Evolutionary conservation across 2,888 invertebrate genomes (phyloP), one percentile per base, ranked within the genome.

Genomic region (Miltochrista miniata): DNA sequence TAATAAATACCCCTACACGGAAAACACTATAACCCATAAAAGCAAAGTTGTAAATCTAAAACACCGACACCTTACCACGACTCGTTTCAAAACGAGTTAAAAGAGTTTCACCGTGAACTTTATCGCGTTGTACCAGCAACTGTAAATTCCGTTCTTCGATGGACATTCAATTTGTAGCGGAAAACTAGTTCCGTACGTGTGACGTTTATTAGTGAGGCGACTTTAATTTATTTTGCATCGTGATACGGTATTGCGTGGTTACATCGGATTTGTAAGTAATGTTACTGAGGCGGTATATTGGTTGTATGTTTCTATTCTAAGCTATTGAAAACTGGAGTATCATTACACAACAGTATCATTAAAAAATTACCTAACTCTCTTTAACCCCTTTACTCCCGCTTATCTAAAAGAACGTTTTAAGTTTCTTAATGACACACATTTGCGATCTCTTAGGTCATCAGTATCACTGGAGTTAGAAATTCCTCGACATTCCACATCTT

Each of bases 161-260:
- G 44, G 47, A 64, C 65, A 54, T 65, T 65, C 61, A 68, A 68
- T 65, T 65, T 54, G 52, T 56, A 49, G 31, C 14, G 47, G 54
- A 2, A 45, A 61, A 61, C 61, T 61, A 61, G 54, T 53, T 40
- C 46, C 30, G 42, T 50, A 68, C 64, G 54, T 51, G 61, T 61
- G 68, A 55, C 46, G 41, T 61, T 53, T 64, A 57, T 64, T 39
- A 24, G 54, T 55, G 53, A 48, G 47, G 18, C 40, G 41, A 38
- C 49, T 68, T 67, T 59, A 67, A 64, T 64, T 60, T 64, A 67
- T 61, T 41, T 47, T 46, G 13, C 40, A 48, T 44, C 38, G 12
- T 59, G 64, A 64, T 54, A 41, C 38, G 36, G 15, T 14, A n/a
- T 18, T 33, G 33, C 33, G 37, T 24, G n/a, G 31, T 36, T n/a